phyloP scores from a whole-genome alignment of 2,888 invertebrate species.

The Linnaemya tessellans region DNA sequence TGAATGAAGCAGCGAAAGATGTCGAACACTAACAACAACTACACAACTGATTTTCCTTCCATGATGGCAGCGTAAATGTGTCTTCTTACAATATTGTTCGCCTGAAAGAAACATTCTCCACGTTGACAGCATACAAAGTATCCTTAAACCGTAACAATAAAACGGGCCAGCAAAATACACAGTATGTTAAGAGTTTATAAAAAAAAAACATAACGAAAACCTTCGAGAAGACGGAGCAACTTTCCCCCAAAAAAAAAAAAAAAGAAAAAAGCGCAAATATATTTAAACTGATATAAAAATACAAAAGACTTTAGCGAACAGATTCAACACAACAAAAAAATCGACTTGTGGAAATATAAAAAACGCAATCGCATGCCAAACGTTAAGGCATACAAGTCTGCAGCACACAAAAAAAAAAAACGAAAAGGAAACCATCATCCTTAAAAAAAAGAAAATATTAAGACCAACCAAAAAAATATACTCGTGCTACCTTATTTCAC shows the following conservation, averaged over 20 bases:
- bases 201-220: constrained; percentile 39
- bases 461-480: constrained; percentile 43
- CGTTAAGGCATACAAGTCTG: constrained; percentile 49
- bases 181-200: constrained; percentile 43
- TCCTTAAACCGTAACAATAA: constrained; percentile 82
- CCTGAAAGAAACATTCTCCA: constrained; percentile 74
- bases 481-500: not conserved
- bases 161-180: constrained; percentile 73
- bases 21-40: not conserved
- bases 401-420: not conserved
- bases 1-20: constrained; percentile 38
- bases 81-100: constrained; percentile 68
- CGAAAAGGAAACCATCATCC: not conserved
- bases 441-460: constrained; percentile 26
- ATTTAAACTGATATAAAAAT: constrained; percentile 61
- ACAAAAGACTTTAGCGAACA: constrained; percentile 70
- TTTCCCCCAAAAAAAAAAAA: constrained; percentile 52
- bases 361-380: constrained; percentile 63
- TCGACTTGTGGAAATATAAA: constrained; percentile 65
- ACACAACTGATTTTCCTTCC: constrained; percentile 31
- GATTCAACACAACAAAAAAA: constrained; percentile 37
- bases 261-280: constrained; percentile 60
- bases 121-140: constrained; percentile 83
- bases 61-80: constrained; percentile 57
- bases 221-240: constrained; percentile 29